These are phyloP conservation scores for Lepilemur septentrionalis DNA, from an alignment of 2,797 vertebrate species.

Conservation along the genomic window DNA sequence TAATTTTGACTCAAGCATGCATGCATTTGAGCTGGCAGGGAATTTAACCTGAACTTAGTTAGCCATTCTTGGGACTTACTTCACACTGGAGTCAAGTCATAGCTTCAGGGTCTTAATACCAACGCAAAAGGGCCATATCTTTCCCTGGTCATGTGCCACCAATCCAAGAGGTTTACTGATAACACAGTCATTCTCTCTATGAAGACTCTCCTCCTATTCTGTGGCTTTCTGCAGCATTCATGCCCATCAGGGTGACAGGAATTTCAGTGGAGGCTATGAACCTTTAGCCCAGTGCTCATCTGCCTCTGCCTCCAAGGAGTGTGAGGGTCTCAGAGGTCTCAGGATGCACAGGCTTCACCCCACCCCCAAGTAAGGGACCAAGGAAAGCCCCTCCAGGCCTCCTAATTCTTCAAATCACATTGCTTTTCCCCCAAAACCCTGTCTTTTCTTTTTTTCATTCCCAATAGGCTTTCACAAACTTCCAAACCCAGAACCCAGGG, in stretches of 20 bases:
- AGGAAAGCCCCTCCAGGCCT: not conserved
- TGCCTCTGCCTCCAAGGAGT: not conserved
- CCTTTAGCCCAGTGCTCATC: not conserved
- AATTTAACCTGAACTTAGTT: not conserved
- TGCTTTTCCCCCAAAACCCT: not conserved
- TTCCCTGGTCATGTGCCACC: not conserved
- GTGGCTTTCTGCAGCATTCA: not conserved
- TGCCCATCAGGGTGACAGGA: not conserved
- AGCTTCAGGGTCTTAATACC: not conserved
- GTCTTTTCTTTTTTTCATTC: not conserved
- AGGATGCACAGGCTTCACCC: not conserved
- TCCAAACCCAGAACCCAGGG: not conserved
- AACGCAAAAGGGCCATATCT: too few species aligned
- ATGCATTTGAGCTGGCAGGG: not conserved
- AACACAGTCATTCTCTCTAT: not conserved
- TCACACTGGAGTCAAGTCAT: not conserved
- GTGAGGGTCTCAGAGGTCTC: not conserved
- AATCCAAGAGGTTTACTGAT: not conserved
- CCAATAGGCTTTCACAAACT: not conserved
- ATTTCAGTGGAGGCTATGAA: not conserved
- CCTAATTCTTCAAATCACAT: not conserved
- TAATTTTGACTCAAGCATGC: not conserved
- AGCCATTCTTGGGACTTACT: not conserved
- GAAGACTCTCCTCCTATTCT: not conserved
- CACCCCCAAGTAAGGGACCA: not conserved